phyloP scores from a whole-genome alignment of 2,797 vertebrate species.

The Echeneis naucrates region DNA sequence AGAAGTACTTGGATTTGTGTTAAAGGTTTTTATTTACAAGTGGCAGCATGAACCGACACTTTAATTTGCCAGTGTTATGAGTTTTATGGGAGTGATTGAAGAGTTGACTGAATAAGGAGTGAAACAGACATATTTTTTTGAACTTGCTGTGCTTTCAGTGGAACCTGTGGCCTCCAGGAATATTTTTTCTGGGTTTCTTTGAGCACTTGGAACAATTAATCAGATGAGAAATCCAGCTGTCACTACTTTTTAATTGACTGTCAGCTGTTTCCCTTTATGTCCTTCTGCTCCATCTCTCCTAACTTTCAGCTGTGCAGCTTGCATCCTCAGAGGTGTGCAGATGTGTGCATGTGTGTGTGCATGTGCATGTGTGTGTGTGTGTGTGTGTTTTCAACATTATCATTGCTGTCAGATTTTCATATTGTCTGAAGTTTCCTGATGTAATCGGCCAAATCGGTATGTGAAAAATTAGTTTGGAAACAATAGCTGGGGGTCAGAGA shows the following conservation, averaged over 20 bases:
- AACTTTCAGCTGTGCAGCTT: slow-evolving; percentile 34
- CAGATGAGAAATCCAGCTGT: slow-evolving; percentile 42
- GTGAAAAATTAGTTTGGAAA: slow-evolving; percentile 58
- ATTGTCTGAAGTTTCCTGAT: slow-evolving; percentile 63
- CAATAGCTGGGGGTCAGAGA: slow-evolving; percentile 62
- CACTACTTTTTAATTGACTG: slow-evolving; percentile 32
- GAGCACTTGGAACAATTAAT: slow-evolving; percentile 30
- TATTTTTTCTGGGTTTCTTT: slow-evolving; percentile 34
- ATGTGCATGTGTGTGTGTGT: slow-evolving; percentile 15
- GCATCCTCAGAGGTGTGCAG: slow-evolving; percentile 8
- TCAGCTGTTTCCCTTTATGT: background rate
- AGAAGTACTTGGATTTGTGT: background rate
- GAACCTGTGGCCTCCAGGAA: slow-evolving; percentile 29
- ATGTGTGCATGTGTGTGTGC: slow-evolving; percentile 9
- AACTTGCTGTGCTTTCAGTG: slow-evolving; percentile 23
- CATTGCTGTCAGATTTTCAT: slow-evolving; percentile 48
- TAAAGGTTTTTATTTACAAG: background rate
- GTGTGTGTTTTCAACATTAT: background rate
- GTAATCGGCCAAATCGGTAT: slow-evolving; percentile 60
- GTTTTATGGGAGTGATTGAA: background rate
- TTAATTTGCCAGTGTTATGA: slow-evolving; percentile 11
- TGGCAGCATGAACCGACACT: background rate
- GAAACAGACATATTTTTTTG: slow-evolving; percentile 18
- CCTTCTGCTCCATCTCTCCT: background rate
- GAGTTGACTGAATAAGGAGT: background rate